Evolutionary conservation across 2,797 vertebrate genomes (phyloP), one percentile per base, ranked within the genome.

Genomic region (Hemitrygon akajei): DNA sequence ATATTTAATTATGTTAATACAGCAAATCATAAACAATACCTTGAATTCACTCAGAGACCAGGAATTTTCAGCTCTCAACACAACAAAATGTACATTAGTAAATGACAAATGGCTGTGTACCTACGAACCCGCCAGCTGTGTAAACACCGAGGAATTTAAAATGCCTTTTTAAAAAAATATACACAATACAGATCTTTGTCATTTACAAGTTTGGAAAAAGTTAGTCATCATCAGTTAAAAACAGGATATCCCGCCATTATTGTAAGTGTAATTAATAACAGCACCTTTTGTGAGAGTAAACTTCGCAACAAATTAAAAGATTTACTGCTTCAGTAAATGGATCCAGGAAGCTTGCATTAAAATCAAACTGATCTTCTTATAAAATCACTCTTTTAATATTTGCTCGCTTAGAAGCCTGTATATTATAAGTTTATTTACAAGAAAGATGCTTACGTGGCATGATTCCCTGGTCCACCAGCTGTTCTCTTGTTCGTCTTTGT

Each of bases 391-490:
- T 16, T 76, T 14, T 76, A 47, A 91, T 22, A 75, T 75, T 27
- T 92, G 1, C 71, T 56, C 75, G 27, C 25, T n/a, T 22, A 47
- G 14, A 22, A 37, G 37, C 73, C 16, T 75, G 73, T 56, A n/a
- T 27, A 3, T 76, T 76, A 58, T 75, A 71, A 91, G 0, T 81
- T 81, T 81, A 73, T 93, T 75, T 71, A 22, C 27, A 56, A 75
- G 82, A 92, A 80, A 79, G 7, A 0, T 0, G 92, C 99, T 99
- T 97, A 99, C 98, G 98, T 95, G 98, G 98, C 98, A 99, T 98
- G 97, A 99, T 99, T 97, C 98, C 98, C 96, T 99, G 98, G 95
- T 99, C 98, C 96, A 98, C 98, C 93, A 99, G 98, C 95, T 99
- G 98, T 94, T 99, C 98, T 94, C 98, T 96, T n/a, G 97, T 99